Percentiles rank a stretch among this genome's conserved stretches.
Evolutionary conservation across 2,113 vertebrate species (phyloP).

Genomic region (Baryphthengus martii): DNA sequence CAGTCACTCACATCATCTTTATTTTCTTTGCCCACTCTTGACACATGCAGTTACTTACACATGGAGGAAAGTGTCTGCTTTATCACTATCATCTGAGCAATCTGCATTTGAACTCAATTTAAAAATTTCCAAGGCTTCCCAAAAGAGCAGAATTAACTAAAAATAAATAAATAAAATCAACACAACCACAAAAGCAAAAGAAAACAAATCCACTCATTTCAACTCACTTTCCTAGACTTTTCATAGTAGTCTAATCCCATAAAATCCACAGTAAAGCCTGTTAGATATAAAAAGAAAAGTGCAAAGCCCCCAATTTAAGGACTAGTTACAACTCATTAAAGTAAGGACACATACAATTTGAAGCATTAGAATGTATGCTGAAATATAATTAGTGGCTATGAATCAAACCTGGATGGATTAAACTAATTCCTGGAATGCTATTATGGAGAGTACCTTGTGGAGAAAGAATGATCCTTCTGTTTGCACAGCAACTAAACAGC

Average conservation of each 20-base stretch:
- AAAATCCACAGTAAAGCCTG: conserved; percentile 62
- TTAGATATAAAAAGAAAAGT: conserved; percentile 63
- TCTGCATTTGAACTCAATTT: background rate
- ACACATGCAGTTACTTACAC: background rate
- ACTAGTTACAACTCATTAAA: conserved; percentile 74
- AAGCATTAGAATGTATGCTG: conserved; percentile 65
- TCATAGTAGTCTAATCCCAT: conserved; percentile 60
- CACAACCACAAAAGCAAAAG: background rate
- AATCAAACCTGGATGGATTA: conserved; percentile 71
- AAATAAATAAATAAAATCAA: background rate
- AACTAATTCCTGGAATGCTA: conserved; percentile 71
- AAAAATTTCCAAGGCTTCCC: background rate
- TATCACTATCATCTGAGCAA: background rate
- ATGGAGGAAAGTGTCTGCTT: background rate
- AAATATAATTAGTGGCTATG: conserved; percentile 72
- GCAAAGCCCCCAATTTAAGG: conserved; percentile 65
- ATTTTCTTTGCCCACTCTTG: background rate
- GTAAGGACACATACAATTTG: conserved; percentile 68
- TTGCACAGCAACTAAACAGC: conserved; percentile 69
- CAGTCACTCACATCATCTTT: background rate
- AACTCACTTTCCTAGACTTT: conserved; percentile 2
- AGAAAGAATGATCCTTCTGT: conserved; percentile 77
- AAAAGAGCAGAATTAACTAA: conserved; percentile 26
- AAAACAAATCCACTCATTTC: background rate
- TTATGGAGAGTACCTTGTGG: conserved; percentile 42